Conservation (phyloP, 2,888 invertebrate species). For the Diogma glabrata region DNA sequence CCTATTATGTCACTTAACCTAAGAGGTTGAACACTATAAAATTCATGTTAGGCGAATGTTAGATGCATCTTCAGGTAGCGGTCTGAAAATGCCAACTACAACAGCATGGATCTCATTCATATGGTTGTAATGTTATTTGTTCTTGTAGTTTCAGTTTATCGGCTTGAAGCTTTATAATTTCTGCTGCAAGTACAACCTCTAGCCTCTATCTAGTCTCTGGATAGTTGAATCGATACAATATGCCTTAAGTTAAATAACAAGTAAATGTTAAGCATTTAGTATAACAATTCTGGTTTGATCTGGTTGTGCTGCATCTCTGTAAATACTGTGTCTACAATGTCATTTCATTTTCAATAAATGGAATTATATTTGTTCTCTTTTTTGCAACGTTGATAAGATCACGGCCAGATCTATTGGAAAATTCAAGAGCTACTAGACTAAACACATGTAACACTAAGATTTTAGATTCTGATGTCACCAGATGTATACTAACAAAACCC, state of each 20-base stretch:
- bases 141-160: slow-evolving; percentile 97
- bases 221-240: slow-evolving; percentile 98
- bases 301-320: slow-evolving; percentile 99
- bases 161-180: slow-evolving; percentile 89
- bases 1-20: not conserved
- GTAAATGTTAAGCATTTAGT: slow-evolving; percentile 89
- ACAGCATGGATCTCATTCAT: slow-evolving; percentile 98
- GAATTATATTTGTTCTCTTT: slow-evolving; percentile 96
- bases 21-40: slow-evolving; percentile 5
- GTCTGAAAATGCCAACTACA: slow-evolving; percentile 86
- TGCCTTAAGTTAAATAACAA: slow-evolving; percentile 98
- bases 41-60: not conserved
- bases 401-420: slow-evolving; percentile 92
- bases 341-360: slow-evolving; percentile 97
- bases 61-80: slow-evolving; percentile 41
- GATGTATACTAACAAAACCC: slow-evolving; percentile 93
- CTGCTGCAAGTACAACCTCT: slow-evolving; percentile 95
- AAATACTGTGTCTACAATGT: slow-evolving; percentile 97
- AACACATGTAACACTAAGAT: slow-evolving; percentile 99
- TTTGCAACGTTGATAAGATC: slow-evolving; percentile 97
- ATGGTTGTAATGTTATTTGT: slow-evolving; percentile 97
- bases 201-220: too few species aligned
- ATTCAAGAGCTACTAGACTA: slow-evolving; percentile 97
- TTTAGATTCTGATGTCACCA: slow-evolving; percentile 97
- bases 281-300: slow-evolving; percentile 98